Evolutionary conservation across 1,140 invertebrate genomes (phyloP).

Genomic region (Leptopilina clavipes): DNA sequence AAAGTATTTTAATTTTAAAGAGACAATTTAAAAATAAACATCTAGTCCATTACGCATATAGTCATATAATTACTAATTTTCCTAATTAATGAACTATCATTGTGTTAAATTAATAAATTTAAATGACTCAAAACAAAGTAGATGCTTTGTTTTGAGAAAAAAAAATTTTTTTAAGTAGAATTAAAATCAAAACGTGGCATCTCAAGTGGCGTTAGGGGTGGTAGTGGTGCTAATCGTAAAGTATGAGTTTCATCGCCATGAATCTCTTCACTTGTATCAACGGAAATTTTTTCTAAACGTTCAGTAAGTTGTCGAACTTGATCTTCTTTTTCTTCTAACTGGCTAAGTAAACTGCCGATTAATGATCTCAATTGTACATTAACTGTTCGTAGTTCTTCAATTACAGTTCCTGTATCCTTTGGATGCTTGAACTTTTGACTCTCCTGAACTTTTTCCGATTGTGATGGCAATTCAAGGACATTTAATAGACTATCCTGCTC

Average conservation of each 20-base stretch:
- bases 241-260: slow-evolving; percentile 60
- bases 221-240: slow-evolving; percentile 67
- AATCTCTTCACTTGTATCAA: slow-evolving; percentile 54
- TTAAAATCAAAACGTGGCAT: slow-evolving; percentile 77
- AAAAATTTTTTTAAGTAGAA: slow-evolving; percentile 54
- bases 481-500: slow-evolving; percentile 78
- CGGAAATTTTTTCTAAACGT: slow-evolving; percentile 55
- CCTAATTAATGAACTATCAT: no score
- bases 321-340: slow-evolving; percentile 78
- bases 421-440: slow-evolving; percentile 74
- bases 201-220: slow-evolving; percentile 76
- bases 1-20: not conserved
- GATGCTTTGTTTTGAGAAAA: not conserved
- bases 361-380: slow-evolving; percentile 77
- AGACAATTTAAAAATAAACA: no score
- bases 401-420: slow-evolving; percentile 76
- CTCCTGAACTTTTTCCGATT: slow-evolving; percentile 45
- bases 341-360: slow-evolving; percentile 76
- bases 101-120: no score
- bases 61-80: no score
- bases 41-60: no score
- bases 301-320: slow-evolving; percentile 76
- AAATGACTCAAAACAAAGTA: not conserved
- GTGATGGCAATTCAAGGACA: slow-evolving; percentile 55
- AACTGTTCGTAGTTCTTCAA: slow-evolving; percentile 79